Evolutionary conservation across 1,140 invertebrate genomes (phyloP), one percentile per base, ranked within the genome.

Genomic region (Magallana gigas): DNA sequence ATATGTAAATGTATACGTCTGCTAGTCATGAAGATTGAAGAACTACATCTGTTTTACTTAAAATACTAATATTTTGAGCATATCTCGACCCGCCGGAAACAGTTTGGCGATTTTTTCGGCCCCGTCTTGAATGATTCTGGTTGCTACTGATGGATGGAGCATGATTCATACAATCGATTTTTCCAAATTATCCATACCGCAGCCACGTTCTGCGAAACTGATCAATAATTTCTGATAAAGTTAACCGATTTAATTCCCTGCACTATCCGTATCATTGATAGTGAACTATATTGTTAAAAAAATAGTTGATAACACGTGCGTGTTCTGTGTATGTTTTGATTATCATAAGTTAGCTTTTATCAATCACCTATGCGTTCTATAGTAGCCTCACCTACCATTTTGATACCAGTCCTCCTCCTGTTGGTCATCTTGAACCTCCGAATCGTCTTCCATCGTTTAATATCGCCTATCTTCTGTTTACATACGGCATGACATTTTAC

Each of bases 151-250:
- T 36, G 68, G 68, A 76, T 18, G 68, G 23, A 76, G 68, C 68
- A 36, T 76, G 68, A 76, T 76, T 76, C 68, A 76, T 76, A 18
- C 23, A 29, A 76, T 76, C 36, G 68, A 76, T 76, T 76, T 76
- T 76, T 76, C 9, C 23, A 8, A 76, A 23, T 76, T 76, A 76
- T 29, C 36, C 68, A 36, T 76, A 76, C 68, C 23, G 23, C 36
- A 12, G 68, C 23, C 8, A 11, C 18, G 18, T 64, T 18, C 60
- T 64, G 60, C 8, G 23, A 36, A 76, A 29, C 12, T 76, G 68
- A 76, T 76, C 68, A 76, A 76, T 48, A 48, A 48, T 48, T 48
- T 48, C 36, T 48, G 36, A 48, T 76, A 76, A 12, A 64, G 18
- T 18, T n/a, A 16, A 64, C 60, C 16, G 1, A 29, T 76, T 12